Conservation (phyloP, 2,797 vertebrate species). For the Darevskia mixta region DNA sequence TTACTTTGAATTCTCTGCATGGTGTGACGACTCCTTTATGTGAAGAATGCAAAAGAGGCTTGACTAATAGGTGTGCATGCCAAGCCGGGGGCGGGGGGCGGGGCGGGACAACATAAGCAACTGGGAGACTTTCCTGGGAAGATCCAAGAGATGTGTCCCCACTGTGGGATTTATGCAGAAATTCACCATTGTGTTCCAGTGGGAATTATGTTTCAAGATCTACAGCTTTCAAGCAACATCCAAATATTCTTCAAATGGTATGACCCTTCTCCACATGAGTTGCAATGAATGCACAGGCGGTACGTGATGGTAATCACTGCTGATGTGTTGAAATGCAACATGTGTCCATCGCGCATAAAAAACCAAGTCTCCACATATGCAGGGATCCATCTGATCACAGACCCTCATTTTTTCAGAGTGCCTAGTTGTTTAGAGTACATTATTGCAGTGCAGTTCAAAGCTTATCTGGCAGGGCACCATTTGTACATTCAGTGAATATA, state of each 20-base stretch:
- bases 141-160: conserved; percentile 8
- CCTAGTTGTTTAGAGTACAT: not conserved
- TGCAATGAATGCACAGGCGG: not conserved
- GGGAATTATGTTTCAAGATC: not conserved
- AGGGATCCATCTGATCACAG: not conserved
- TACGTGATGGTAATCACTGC: not conserved
- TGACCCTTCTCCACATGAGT: not conserved
- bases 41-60: conserved; percentile 39
- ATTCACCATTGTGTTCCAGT: not conserved
- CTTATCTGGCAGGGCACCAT: too few relatives aligned
- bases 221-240: too few relatives aligned
- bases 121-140: conserved; percentile 20
- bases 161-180: not conserved
- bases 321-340: not conserved
- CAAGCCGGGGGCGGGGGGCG: not conserved
- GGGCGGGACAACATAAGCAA: conserved; percentile 13
- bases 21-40: not conserved
- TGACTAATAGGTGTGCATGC: conserved; percentile 17
- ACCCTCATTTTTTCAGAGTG: too few relatives aligned
- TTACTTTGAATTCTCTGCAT: conserved; percentile 51
- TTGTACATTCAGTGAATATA: too few relatives aligned
- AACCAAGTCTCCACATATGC: not conserved
- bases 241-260: not conserved
- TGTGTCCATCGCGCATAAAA: not conserved
- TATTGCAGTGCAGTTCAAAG: too few relatives aligned